Base-by-base conservation (phyloP, 53 echinoderm and acorn worm genomes). In the Apostichopus leukothele region DNA sequence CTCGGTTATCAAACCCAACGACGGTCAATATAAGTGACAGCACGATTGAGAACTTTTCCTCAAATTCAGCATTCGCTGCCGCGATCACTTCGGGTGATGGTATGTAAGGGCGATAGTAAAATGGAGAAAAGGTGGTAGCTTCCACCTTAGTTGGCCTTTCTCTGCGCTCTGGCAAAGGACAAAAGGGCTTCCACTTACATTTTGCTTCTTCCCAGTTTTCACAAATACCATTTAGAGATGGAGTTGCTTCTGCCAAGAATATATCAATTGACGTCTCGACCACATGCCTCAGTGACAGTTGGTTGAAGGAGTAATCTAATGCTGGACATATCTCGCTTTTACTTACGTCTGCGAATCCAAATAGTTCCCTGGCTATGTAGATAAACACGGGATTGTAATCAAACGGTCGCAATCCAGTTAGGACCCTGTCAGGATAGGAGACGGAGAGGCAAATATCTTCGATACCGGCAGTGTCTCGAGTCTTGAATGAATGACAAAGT, bases 171-270 rank as follows among this genome's bases (percentile, higher is more conserved):
- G 67, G 85, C 27, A 23, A 10, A 9, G 85, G 85, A 18, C 85
- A 85, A 27, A 67, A 85, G 25, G 85, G 85, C 19, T 85, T 85
- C 85, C 20, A 85, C 7, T 68, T 20, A 23, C 85, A 85, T 10
- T 67, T n/a, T 6, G 50, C 50, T 68, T 66, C 85, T 39, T 85
- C 67, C 23, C 12, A 39, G 18, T 85, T 66, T 27, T 85, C 60
- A 14, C 85, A 85, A 13, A 85, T 5, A 0, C 63, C 23, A 14
- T 51, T 60, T 13, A 85, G 1, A 4, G 85, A 63, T 39, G 85
- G 85, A 50, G 57, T 23, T 60, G 27, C 63, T 50, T 85, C 85
- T 11, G 67, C 50, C 27, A 85, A 9, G 39, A 23, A 85, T 7
- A 85, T 7, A 13, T 39, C 85, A 57, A 67, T 16, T 0, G 9